These are phyloP conservation scores for Agrotis ipsilon DNA, from an alignment of 2,888 invertebrate genomes.

Conservation along the genomic window DNA sequence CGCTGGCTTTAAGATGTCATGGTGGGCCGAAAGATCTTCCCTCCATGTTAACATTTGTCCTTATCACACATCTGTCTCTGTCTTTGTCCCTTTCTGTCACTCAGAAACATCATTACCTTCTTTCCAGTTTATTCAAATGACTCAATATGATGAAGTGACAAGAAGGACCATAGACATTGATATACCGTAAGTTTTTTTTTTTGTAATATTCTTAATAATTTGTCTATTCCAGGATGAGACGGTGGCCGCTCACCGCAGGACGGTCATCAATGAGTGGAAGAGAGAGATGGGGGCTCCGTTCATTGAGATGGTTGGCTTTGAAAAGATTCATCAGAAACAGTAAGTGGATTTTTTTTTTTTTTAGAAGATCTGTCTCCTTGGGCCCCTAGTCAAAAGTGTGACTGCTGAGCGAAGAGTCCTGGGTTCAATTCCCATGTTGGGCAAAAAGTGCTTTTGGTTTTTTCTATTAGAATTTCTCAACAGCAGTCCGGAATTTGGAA, in stretches of 20 bases:
- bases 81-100: not conserved
- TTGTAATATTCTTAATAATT: conserved; percentile 7
- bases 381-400: no score
- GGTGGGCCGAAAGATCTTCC: no score
- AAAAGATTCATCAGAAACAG: conserved; percentile 94
- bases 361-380: no score
- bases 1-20: no score
- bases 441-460: no score
- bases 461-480: no score
- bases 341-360: conserved; percentile 64
- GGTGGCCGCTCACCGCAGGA: conserved; percentile 92
- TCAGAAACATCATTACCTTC: conserved; percentile 20
- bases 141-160: conserved; percentile 49
- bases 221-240: conserved; percentile 85
- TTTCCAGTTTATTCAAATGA: conserved; percentile 52
- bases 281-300: conserved; percentile 95
- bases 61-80: not conserved
- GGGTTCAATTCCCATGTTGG: no score
- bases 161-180: conserved; percentile 50
- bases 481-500: no score
- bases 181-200: conserved; percentile 32
- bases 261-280: conserved; percentile 92
- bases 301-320: conserved; percentile 97
- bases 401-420: no score
- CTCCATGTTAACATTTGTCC: not conserved